phyloP scores from a whole-genome alignment of 2,888 invertebrate genomes.

The Rhagonycha lutea region DNA sequence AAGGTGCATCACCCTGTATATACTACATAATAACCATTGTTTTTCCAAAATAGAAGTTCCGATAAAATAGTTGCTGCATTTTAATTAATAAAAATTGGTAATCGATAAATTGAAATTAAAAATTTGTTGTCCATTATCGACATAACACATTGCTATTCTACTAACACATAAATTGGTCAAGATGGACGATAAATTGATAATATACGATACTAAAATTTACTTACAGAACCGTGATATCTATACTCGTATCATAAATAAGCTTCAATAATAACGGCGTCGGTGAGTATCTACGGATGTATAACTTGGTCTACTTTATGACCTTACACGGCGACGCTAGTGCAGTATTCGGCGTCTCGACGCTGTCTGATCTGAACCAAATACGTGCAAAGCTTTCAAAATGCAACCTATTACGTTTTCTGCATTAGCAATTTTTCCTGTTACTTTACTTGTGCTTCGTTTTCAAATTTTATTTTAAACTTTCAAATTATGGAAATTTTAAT shows the following conservation, averaged over 20 bases:
- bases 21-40: background rate
- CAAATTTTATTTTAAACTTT: background rate
- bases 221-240: background rate
- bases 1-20: background rate
- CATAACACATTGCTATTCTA: background rate
- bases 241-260: slow-evolving; percentile 2
- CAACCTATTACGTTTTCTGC: slow-evolving; percentile 3
- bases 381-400: slow-evolving; percentile 14
- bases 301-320: slow-evolving; percentile 15
- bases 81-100: background rate
- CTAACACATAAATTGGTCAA: background rate
- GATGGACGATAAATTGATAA: background rate
- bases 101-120: background rate
- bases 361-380: slow-evolving; percentile 14
- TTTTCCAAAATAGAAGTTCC: background rate
- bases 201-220: slow-evolving; percentile 1
- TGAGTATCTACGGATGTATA: slow-evolving; percentile 13
- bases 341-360: slow-evolving; percentile 9
- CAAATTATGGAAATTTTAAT: slow-evolving; percentile 5
- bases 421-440: background rate
- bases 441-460: background rate
- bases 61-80: background rate
- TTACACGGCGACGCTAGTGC: slow-evolving; percentile 12
- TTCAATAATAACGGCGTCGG: slow-evolving; percentile 12
- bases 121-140: background rate